Base-by-base conservation (phyloP, 2,888 invertebrate genomes). In the Eristalis tenax region DNA sequence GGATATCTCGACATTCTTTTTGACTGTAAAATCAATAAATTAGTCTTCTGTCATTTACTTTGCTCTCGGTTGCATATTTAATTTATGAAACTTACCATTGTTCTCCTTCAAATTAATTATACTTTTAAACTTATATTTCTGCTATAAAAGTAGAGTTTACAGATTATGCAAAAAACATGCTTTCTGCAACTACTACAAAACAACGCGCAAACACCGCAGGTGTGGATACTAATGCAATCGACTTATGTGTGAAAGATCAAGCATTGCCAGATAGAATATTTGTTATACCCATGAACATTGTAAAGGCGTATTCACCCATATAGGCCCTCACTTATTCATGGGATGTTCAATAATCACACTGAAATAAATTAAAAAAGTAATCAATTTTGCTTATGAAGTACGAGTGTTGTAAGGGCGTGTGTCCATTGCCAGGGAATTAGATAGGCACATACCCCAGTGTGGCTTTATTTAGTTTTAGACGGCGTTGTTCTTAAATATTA, bases 1-100 rank as follows among this genome's bases (percentile, higher is more conserved):
- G 96, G 96, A 91, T 96, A 96, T 81, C 97, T 95, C 89, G 96
- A 96, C 96, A 96, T 96, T 92, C 93, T 93, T 69, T 90, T 90
- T 61, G 90, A 90, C 90, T 90, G 80, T 50, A 80, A 87, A 88
- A 88, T 80, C 80, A 78, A 89, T 85, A 85, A 84, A 73, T 35
- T 50, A 18, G 63, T 56, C 56, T 57, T 61, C 18, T 32, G 57
- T 74, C 18, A 57, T 26, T 26, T 28, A 57, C 11, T 38, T 56
- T 56, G 26, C 70, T 32, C 35, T 26, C 4, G 1, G 38, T 5
- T 43, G 5, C 5, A 43, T 0, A 43, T n/a, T n/a, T 43, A 6
- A 43, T 43, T n/a, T 4, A 1, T n/a, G 69, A 63, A 66, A 64
- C 73, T 83, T 83, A 78, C 83, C 83, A 83, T 83, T 57, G 40